phyloP scores from a whole-genome alignment of 1,140 invertebrate species.

The Sinella curviseta region DNA sequence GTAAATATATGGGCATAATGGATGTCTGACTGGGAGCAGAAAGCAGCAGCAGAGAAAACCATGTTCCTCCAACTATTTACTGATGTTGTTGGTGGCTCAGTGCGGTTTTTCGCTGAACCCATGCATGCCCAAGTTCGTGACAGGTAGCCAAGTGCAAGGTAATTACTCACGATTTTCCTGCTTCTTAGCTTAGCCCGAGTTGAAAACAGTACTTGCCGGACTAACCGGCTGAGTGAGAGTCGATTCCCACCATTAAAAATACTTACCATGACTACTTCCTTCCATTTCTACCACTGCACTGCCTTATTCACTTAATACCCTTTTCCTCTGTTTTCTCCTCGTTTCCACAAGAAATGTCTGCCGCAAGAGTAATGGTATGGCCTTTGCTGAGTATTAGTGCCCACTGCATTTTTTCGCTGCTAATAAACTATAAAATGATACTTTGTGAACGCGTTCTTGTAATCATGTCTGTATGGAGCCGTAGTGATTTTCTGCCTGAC shows the following conservation, averaged over 20 bases:
- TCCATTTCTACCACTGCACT: neutral
- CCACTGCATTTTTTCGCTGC: no score
- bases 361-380: no score
- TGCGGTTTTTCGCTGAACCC: neutral
- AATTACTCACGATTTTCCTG: slow-evolving; percentile 9
- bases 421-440: no score
- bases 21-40: no score
- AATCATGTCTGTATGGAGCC: neutral
- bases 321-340: neutral
- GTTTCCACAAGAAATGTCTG: no score
- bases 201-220: neutral
- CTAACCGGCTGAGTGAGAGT: neutral
- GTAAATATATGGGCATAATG: no score
- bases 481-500: neutral
- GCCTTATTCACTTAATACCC: neutral
- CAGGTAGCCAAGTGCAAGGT: slow-evolving; percentile 21
- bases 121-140: slow-evolving; percentile 12
- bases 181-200: neutral
- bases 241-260: neutral
- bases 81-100: neutral
- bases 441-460: no score
- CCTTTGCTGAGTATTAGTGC: no score
- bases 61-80: neutral
- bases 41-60: no score
- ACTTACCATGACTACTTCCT: neutral